Evolutionary conservation across 2,113 vertebrate genomes (phyloP), one percentile per base, ranked within the genome.

Genomic region (Pardalotus punctatus): DNA sequence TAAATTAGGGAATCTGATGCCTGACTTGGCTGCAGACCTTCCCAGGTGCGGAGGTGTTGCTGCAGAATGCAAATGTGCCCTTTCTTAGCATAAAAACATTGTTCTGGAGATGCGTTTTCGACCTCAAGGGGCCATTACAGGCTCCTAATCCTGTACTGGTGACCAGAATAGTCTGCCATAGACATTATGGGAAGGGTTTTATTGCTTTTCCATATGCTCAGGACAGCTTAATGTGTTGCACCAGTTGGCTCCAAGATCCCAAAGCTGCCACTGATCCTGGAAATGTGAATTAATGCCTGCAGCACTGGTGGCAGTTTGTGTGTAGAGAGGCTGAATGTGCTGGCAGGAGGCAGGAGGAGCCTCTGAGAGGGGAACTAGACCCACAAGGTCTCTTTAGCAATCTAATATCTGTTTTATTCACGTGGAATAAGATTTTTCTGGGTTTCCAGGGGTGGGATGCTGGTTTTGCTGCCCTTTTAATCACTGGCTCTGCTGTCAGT

Each of bases 261-360:
- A 86, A 81, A 97, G 97, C 94, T 97, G 92, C 67, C 81, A 76
- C 94, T 96, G 87, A 79, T 97, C 96, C 90, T 91, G 87, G 94
- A 96, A 97, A 97, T 94, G 33, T 38, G 89, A 97, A 95, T 93
- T 93, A 88, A 91, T 96, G 96, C 97, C 96, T 95, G 85, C 16
- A 67, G 97, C 92, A 36, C 64, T 50, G 73, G 42, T 94, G 89
- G 88, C 95, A 86, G 73, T 97, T 96, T 97, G 85, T 96, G 80
- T 88, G 90, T 87, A 22, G 95, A 88, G 95, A 95, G 94, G 89
- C 93, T 98, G 96, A 84, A 76, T 90, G 95, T 96, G 56, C 95
- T 86, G 94, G 73, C 81, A 50, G 70, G 92, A 94, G 94, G 73
- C 81, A 50, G 70, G 92, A 94, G 73, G 74, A 88, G 78, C 51